A percentile compares a stretch with the other conserved stretches of the same genome.
phyloP scores from a whole-genome alignment of 2,113 vertebrate genomes.

The Crypturellus undulatus region DNA sequence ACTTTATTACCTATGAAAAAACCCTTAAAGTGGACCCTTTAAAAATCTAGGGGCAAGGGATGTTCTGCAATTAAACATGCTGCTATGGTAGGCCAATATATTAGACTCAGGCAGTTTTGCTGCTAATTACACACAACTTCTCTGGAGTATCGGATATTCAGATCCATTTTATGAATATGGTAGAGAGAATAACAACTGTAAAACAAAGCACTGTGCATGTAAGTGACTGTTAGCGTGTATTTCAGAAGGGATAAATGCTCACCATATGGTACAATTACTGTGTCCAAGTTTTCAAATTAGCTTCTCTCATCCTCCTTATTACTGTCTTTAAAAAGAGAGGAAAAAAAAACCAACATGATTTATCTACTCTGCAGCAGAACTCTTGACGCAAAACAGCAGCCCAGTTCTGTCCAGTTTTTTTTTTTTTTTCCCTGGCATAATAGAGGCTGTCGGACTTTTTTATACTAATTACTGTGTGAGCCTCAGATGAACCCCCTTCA shows the following conservation, averaged over 20 bases:
- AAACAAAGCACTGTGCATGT: constrained; percentile 92
- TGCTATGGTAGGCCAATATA: constrained; percentile 75
- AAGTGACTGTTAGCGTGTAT: constrained; percentile 92
- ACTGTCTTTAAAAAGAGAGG: constrained; percentile 88
- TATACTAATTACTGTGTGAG: constrained; percentile 89
- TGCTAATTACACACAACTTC: constrained; percentile 84
- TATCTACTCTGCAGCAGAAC: constrained; percentile 85
- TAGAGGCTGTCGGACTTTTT: constrained; percentile 87
- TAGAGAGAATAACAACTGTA: constrained; percentile 86
- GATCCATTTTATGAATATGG: constrained; percentile 85
- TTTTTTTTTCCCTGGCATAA: constrained; percentile 77
- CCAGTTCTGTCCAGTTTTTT: constrained; percentile 87
- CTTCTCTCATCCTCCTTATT: constrained; percentile 91
- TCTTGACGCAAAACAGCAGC: constrained; percentile 87
- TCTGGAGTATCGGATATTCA: constrained; percentile 83
- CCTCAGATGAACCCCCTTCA: constrained; percentile 88
- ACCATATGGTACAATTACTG: constrained; percentile 96
- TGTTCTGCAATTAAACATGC: constrained; percentile 78
- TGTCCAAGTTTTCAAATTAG: constrained; percentile 94
- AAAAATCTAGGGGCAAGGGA: constrained; percentile 59
- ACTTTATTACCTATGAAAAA: constrained; percentile 47
- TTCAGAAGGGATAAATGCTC: constrained; percentile 96
- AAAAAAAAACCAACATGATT: constrained; percentile 82
- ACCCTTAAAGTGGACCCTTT: constrained; percentile 69
- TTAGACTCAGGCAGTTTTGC: constrained; percentile 78